Conservation (phyloP, 2,888 invertebrate genomes). For the Morpho deidamia region DNA sequence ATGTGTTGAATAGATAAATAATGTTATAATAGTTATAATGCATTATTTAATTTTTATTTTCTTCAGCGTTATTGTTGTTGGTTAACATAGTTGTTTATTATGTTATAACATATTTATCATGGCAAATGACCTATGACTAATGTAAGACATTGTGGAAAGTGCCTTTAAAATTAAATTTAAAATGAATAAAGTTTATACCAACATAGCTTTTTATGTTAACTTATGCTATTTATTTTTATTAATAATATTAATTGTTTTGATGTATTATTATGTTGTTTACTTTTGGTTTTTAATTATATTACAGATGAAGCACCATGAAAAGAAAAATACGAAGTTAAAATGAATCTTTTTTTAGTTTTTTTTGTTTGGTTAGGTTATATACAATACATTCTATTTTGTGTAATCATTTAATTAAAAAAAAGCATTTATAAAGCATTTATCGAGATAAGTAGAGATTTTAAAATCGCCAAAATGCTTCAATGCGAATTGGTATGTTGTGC, state of each 20-base stretch:
- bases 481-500: too few relatives aligned
- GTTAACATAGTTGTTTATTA: conserved; percentile 26
- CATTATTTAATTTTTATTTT: conserved; percentile 24
- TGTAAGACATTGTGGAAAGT: conserved; percentile 75
- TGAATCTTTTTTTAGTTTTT: too few relatives aligned
- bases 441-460: too few relatives aligned
- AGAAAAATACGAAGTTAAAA: too few relatives aligned
- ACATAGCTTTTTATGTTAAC: conserved; percentile 77
- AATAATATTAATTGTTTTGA: conserved; percentile 77
- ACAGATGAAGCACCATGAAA: too few relatives aligned
- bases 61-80: conserved; percentile 23
- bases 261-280: conserved; percentile 52
- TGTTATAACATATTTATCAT: conserved; percentile 42
- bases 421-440: too few relatives aligned
- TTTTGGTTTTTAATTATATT: conserved; percentile 25
- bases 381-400: too few relatives aligned
- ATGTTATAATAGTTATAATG: conserved; percentile 25
- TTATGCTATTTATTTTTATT: conserved; percentile 76
- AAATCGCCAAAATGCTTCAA: too few relatives aligned
- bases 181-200: conserved; percentile 75
- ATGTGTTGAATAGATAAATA: conserved; percentile 24
- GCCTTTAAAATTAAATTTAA: conserved; percentile 76
- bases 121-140: conserved; percentile 56
- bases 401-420: too few relatives aligned
- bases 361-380: too few relatives aligned